These are phyloP conservation scores for Phyto melanocephala DNA, from an alignment of 2,888 invertebrate genomes.

Conservation along the genomic window DNA sequence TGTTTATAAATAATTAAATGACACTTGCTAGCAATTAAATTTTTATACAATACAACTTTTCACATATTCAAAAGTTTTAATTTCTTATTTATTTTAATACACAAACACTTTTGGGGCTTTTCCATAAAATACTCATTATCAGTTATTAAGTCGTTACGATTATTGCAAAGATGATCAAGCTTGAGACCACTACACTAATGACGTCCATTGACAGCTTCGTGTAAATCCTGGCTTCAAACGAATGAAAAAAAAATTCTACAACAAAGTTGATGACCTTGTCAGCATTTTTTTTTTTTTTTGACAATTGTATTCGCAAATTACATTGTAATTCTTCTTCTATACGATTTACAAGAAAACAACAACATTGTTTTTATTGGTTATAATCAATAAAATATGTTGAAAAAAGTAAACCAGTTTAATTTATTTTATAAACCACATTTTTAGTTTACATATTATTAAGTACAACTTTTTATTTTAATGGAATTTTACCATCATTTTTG, in stretches of 20 bases:
- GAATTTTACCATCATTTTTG: neutral
- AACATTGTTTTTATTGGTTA: neutral
- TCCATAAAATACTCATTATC: conserved; percentile 2
- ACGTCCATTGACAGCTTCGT: neutral
- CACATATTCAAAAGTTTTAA: neutral
- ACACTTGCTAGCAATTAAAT: neutral
- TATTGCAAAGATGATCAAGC: neutral
- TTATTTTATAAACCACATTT: neutral
- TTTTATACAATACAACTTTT: neutral
- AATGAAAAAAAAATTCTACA: neutral
- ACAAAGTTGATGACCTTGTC: conserved; percentile 16
- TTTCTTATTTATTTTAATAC: neutral
- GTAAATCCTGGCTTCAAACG: neutral
- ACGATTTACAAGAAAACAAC: neutral
- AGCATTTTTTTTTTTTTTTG: conserved; percentile 9
- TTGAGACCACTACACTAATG: neutral
- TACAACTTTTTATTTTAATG: neutral
- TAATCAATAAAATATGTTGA: neutral
- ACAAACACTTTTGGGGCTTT: conserved; percentile 5
- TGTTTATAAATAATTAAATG: neutral
- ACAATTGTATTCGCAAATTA: neutral
- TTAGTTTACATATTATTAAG: neutral
- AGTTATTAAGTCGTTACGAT: neutral
- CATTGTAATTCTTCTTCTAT: neutral
- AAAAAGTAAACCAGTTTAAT: conserved; percentile 25